A percentile compares a stretch with the other conserved stretches of the same genome.
Evolutionary conservation across 2,113 vertebrate species (phyloP).

Genomic region (Bubo scandiacus): DNA sequence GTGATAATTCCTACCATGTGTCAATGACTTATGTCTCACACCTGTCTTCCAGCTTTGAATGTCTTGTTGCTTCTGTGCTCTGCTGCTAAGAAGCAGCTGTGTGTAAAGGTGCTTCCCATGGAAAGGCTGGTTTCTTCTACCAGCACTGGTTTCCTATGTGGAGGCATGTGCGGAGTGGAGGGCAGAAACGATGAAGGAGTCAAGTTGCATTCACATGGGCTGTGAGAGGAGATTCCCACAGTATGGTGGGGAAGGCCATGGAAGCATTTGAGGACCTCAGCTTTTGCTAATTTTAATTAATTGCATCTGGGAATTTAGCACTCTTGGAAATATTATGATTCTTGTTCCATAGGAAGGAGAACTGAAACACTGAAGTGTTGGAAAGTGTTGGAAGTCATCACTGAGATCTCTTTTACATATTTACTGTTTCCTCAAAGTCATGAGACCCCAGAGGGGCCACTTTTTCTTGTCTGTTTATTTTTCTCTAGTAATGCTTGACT

Average conservation of each 20-base stretch:
- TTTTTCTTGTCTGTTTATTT: neutral
- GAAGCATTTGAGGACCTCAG: neutral
- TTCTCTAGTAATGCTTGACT: neutral
- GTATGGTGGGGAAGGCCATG: neutral
- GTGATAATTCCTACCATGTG: neutral
- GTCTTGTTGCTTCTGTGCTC: neutral
- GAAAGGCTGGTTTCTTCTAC: accelerated
- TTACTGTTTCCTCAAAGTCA: neutral
- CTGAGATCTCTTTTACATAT: neutral
- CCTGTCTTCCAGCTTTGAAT: neutral
- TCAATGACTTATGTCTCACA: neutral
- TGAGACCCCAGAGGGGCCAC: neutral
- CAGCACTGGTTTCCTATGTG: no score
- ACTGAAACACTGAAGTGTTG: neutral
- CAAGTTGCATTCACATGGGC: neutral
- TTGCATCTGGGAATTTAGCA: accelerated
- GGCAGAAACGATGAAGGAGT: neutral
- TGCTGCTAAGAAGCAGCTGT: neutral
- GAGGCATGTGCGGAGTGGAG: neutral
- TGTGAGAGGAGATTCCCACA: neutral
- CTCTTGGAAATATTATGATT: neutral
- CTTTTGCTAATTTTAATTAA: neutral
- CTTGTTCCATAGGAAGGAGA: neutral
- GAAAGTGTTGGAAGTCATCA: neutral
- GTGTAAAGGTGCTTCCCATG: neutral